phyloP scores from a whole-genome alignment of 2,797 vertebrate genomes.

The Sebastes taczanowskii region DNA sequence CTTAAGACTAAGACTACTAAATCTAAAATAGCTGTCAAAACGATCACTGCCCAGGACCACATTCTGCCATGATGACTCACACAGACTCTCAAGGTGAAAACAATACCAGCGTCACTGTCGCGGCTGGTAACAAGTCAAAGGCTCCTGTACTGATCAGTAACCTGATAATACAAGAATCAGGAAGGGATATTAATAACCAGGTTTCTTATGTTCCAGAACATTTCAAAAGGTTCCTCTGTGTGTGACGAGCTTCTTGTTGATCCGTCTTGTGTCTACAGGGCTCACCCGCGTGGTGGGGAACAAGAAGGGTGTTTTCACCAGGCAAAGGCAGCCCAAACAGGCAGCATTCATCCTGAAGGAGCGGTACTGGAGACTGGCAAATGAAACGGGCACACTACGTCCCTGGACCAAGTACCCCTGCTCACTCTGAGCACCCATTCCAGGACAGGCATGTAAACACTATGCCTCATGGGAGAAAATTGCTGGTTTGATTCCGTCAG shows the following conservation, averaged over 20 bases:
- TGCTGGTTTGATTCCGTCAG: neutral
- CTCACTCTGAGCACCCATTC: conserved; percentile 39
- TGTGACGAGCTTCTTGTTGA: neutral
- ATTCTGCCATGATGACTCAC: too few species aligned
- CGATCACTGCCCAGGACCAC: too few species aligned
- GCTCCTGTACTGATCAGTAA: neutral
- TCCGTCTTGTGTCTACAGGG: conserved; percentile 71
- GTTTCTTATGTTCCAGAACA: neutral
- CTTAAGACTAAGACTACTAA: too few species aligned
- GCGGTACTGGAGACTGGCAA: conserved; percentile 94
- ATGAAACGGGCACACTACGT: conserved; percentile 83
- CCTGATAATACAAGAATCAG: neutral
- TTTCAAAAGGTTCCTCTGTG: neutral
- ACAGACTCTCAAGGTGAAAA: neutral
- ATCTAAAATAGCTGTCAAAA: too few species aligned
- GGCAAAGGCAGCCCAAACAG: conserved; percentile 93
- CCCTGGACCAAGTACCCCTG: conserved; percentile 77
- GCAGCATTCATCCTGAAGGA: conserved; percentile 91
- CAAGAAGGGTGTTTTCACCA: conserved; percentile 95
- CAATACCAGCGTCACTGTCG: neutral
- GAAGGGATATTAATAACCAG: neutral
- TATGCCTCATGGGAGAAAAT: neutral
- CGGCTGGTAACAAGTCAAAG: neutral
- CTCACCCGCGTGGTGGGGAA: conserved; percentile 88
- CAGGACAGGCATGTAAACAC: neutral